Evolutionary conservation across 2,888 invertebrate species (phyloP), one percentile per base, ranked within the genome.

Genomic region (Drosophila meridiana): DNA sequence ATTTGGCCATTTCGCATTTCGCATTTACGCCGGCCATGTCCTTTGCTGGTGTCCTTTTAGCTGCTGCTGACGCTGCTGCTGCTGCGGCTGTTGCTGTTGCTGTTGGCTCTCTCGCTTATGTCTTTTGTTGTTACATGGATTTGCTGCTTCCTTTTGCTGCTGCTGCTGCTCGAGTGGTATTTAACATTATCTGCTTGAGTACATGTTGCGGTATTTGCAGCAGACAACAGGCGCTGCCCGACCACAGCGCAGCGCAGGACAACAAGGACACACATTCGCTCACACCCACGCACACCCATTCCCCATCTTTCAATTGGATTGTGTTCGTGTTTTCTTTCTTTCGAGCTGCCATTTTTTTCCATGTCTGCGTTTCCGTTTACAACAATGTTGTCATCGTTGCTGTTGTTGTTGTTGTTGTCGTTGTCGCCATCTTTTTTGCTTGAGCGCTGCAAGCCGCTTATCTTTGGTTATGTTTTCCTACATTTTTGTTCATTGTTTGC

Each of bases 161-260:
- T 70, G 55, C 63, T 62, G 56, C 58, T 78, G 72, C 71, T 88
- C 89, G 89, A 90, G 90, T 90, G 88, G 89, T 88, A 90, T 88
- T 89, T 89, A 90, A 90, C 89, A 89, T 90, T 90, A 89, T 89
- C 89, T 90, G 89, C 87, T 89, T 83, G 89, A 89, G 88, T 87
- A 90, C 90, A 90, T 89, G 90, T 90, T 89, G 90, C 83, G 90
- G 89, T 89, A 90, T 90, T 89, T 90, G 90, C 87, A 80, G 89
- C 88, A 88, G 87, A 90, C 90, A 89, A 87, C 85, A 87, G 75
- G 69, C 77, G 53, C 42, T 42, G 64, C 69, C 61, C 76, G 56
- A 47, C 74, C 60, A 60, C 66, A 36, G 61, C 59, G 70, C 68
- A 67, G 47, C 55, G 52, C 74, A 67, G 65, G 61, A 64, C 71